Base-by-base conservation (phyloP, 2,888 invertebrate genomes). In the Lepeophtheirus nordmannii region DNA sequence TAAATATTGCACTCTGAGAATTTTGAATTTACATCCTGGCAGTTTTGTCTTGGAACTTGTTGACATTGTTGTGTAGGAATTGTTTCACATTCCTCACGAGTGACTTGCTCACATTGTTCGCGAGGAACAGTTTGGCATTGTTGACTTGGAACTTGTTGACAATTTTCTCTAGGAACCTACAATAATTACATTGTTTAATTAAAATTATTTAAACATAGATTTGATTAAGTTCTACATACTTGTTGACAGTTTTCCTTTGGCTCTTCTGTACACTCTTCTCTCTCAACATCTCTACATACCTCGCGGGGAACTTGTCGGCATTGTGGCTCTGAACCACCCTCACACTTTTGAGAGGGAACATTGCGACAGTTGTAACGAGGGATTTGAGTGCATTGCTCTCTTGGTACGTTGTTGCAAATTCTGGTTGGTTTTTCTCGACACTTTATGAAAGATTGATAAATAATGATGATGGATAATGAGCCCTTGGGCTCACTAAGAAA, bases 101-200 rank as follows among this genome's bases (percentile, higher is more conserved):
- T 46, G 14, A 38, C 38, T 22, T 46, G 53, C 17, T 46, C 20
- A 37, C 63, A 63, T 23, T 63, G 63, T 23, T 63, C 23, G 12
- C 63, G 22, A 23, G 63, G 63, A 20, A 63, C 63, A 22, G 63
- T 30, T 63, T 63, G 63, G 56, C 63, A 63, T 22, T 63, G 41
- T 63, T 62, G 63, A n/a, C 37, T 63, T 20, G 63, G 63, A 14
- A 63, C 63, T 53, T 63, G 63, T 56, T 56, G 63, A 17, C 63
- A 63, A 46, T 40, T 22, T 63, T 63, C 53, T 56, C 56, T 17
- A n/a, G 63, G 63, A 22, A 63, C 63, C 46, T 61, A 38, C 2
- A n/a, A 39, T 30, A 30, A n/a, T 30, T 20, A 2, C 37, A n/a
- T 1, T 39, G n/a, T n/a, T 22, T 37, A 10, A 30, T 10, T 23